A percentile compares a stretch with the other conserved stretches of the same genome.
phyloP scores from a whole-genome alignment of 2,797 vertebrate genomes.

The Fratercula arctica region DNA sequence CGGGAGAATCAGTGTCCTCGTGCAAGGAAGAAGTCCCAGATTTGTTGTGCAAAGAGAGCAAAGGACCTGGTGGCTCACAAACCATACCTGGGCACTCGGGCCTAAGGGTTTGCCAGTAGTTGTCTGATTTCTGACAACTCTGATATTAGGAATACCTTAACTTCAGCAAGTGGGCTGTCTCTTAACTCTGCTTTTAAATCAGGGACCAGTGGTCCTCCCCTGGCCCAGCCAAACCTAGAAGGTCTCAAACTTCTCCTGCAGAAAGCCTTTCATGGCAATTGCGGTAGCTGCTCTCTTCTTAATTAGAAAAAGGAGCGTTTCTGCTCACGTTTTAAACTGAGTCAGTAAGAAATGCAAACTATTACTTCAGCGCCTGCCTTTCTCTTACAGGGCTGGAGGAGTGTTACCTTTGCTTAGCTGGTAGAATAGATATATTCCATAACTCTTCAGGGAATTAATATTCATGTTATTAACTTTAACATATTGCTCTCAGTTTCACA shows the following conservation, averaged over 20 bases:
- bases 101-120: background rate
- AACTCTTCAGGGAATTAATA: constrained; percentile 52
- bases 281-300: background rate
- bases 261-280: background rate
- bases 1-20: background rate
- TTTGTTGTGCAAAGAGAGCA: background rate
- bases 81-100: background rate
- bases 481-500: background rate
- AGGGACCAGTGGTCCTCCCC: background rate
- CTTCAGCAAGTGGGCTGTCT: background rate
- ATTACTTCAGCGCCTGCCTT: background rate
- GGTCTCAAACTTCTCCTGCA: background rate
- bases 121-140: background rate
- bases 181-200: background rate
- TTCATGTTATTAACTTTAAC: constrained; percentile 53
- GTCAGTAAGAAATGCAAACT: background rate
- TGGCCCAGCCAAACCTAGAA: background rate
- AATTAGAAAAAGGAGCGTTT: background rate
- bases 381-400: background rate
- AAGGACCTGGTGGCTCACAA: background rate
- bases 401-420: constrained; percentile 19
- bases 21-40: background rate
- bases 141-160: accelerated
- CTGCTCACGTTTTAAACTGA: background rate
- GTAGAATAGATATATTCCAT: background rate